Evolutionary conservation across 2,888 invertebrate genomes (phyloP), one percentile per base, ranked within the genome.

Genomic region (Pristionchus arcanus): DNA sequence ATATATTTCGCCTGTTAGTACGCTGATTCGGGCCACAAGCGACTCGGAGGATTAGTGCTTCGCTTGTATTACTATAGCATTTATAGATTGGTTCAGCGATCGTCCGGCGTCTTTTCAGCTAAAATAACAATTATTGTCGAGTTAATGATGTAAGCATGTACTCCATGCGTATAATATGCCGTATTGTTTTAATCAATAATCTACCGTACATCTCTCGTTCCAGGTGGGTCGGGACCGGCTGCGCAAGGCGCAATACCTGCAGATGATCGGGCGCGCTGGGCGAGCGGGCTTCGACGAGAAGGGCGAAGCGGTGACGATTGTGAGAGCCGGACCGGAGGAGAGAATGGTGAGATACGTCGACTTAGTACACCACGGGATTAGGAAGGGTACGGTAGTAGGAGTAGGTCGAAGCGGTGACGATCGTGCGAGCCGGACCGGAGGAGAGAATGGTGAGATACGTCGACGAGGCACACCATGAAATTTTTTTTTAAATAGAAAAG

Each of bases 191-290:
- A n/a, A n/a, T n/a, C n/a, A n/a, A n/a, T n/a, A n/a, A 31, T 31
- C 84, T 31, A 59, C 59, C 25, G 59, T 59, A 55, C 21, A 3
- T 21, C 34, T 34, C 99, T 96, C 96, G 0, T 96, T 92, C 96
- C 97, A 97, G 94, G 96, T 98, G 81, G 98, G 97, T 0, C 96
- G 96, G 66, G 96, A 96, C 34, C 97, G 97, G 94, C 96, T 98
- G 91, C 96, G 97, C 87, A 96, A 97, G 42, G 97, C 97, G 92
- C 97, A 97, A 92, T 99, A 99, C 96, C 97, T 98, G 91, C 99
- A 99, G 96, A 99, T 99, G 98, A 97, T 97, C 89, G 98, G 98
- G 1, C 96, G 98, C 89, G 98, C 98, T 11, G 98, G 98, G 0
- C 96, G 98, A 90, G 97, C 98, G 0, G 98, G 98, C 1, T 96